Percentiles rank a stretch among this genome's conserved stretches.
Conservation (phyloP, 2,888 invertebrate genomes). For the Amitus sp. region DNA sequence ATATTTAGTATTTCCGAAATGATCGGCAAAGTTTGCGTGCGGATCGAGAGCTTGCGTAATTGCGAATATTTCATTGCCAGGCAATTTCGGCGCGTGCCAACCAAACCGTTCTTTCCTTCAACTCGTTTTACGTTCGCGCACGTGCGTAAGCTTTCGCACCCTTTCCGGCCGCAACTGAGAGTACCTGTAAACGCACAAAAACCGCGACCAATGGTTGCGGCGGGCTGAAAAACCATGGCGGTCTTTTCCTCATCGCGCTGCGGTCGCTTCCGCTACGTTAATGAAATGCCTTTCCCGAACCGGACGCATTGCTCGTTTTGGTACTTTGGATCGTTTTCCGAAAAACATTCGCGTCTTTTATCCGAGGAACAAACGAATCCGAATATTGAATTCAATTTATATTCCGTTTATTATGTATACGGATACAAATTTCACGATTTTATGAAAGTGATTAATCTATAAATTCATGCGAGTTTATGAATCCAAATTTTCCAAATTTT, state of each 20-base stretch:
- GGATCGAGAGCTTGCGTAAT: constrained; percentile 33
- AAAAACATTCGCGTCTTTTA: constrained; percentile 33
- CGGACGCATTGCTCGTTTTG: constrained; percentile 32
- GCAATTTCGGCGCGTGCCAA: constrained; percentile 57
- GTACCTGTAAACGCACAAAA: constrained; percentile 46
- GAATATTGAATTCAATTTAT: too few relatives aligned
- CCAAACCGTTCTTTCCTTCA: constrained; percentile 33
- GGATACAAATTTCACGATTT: too few relatives aligned
- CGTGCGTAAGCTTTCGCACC: constrained; percentile 29
- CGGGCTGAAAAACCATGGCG: constrained; percentile 50
- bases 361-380: constrained; percentile 10
- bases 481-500: too few relatives aligned
- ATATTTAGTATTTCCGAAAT: constrained; percentile 26
- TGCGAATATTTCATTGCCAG: constrained; percentile 48
- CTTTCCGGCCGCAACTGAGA: constrained; percentile 8
- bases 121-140: constrained; percentile 30
- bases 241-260: constrained; percentile 21
- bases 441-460: too few relatives aligned
- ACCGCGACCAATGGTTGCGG: constrained; percentile 50
- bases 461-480: too few relatives aligned
- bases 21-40: constrained; percentile 28
- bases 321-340: constrained; percentile 33
- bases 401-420: too few relatives aligned
- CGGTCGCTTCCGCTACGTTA: constrained; percentile 28
- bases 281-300: constrained; percentile 38